These are phyloP conservation scores for Drosophila nr. perissopoda DNA, from an alignment of 2,888 invertebrate genomes.

Conservation along the genomic window DNA sequence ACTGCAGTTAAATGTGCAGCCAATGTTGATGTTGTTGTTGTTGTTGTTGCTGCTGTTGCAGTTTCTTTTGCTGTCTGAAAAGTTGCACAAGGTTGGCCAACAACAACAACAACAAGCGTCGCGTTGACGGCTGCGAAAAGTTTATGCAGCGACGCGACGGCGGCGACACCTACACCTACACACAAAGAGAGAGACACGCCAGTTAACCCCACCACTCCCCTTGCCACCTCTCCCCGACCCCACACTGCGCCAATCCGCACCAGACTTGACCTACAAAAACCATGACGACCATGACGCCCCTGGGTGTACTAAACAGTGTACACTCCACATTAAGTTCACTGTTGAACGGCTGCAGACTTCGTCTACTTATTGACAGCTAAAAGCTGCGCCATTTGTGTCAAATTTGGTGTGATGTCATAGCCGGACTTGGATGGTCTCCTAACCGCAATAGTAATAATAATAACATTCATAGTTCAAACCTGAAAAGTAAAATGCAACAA, in stretches of 20 bases:
- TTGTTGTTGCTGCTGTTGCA: conserved; percentile 49
- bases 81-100: conserved; percentile 77
- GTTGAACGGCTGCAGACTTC: conserved; percentile 14
- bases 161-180: conserved; percentile 73
- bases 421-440: conserved; percentile 17
- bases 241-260: conserved; percentile 27
- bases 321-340: conserved; percentile 20
- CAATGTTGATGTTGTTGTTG: conserved; percentile 29
- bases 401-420: conserved; percentile 47
- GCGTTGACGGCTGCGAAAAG: conserved; percentile 69
- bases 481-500: background rate
- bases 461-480: background rate
- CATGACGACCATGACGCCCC: conserved; percentile 56
- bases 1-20: conserved; percentile 74
- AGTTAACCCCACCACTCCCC: background rate
- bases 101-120: conserved; percentile 24
- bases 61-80: conserved; percentile 78
- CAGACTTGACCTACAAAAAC: conserved; percentile 78
- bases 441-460: conserved; percentile 22
- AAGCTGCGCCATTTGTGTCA: conserved; percentile 42
- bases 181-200: conserved; percentile 11
- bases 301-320: conserved; percentile 37
- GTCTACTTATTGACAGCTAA: conserved; percentile 49
- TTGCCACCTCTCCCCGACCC: background rate
- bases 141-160: conserved; percentile 65